Base-by-base conservation (phyloP, 1,140 invertebrate species). In the Maconellicoccus hirsutus region DNA sequence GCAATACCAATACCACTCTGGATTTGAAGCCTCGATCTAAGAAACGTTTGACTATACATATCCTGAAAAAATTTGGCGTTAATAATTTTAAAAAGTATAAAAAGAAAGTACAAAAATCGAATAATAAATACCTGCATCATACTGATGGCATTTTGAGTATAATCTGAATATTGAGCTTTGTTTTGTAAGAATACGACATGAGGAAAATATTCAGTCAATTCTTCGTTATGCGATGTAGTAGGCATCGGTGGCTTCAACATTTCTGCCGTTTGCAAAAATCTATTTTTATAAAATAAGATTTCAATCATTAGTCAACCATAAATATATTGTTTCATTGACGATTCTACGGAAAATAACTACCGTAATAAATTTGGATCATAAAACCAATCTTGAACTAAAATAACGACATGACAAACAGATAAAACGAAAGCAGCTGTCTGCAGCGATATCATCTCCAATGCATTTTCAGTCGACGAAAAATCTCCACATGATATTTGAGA, bases 321-420 rank as follows among this genome's bases (percentile, higher is more conserved):
- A 74, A 75, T 74, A 69, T 66, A 27, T 73, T 69, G 8, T 63
- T 69, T 73, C 23, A 70, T n/a, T n/a, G n/a, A n/a, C n/a, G n/a
- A n/a, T n/a, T n/a, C n/a, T n/a, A n/a, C n/a, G 21, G 12, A 16
- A 19, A 71, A 69, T n/a, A n/a, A n/a, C n/a, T 78, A 87, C 86
- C 86, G 85, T 10, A 89, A 75, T 71, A 89, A 78, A 80, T 87
- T 88, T 1, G 84, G 85, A 80, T 94, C 92, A 21, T 89, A 82
- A 77, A 92, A 92, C 86, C 88, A 92, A 78, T 96, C 92, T 77
- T 95, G 87, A 0, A 92, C 87, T 66, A 93, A 84, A 71, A 96
- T 83, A 3, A 96, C 82, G 0, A 94, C 84, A 79, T 96, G 92
- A 77, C 93, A 95, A n/a, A 95, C 87, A 14, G 89, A 88, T 79